These are phyloP conservation scores for Phalacrocorax pelagicus DNA, from an alignment of 2,113 vertebrate genomes.

Conservation along the genomic window DNA sequence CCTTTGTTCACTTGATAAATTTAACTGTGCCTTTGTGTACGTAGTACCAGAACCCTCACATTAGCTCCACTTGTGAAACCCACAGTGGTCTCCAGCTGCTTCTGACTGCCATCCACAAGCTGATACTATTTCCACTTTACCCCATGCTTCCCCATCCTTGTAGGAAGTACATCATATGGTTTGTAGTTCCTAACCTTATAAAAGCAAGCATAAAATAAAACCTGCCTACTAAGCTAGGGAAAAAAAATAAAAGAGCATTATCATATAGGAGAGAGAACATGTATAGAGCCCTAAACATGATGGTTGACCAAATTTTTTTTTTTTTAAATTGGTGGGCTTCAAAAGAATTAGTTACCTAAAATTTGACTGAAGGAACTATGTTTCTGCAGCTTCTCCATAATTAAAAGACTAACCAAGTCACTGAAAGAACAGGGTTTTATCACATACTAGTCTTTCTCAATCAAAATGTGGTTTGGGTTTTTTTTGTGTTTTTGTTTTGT, in stretches of 20 bases:
- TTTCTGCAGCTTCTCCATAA: not conserved
- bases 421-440: not conserved
- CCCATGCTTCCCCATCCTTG: not conserved
- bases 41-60: not conserved
- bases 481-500: too few species aligned
- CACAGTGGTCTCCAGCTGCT: not conserved
- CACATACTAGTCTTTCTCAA: not conserved
- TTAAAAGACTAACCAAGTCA: not conserved
- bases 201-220: not conserved
- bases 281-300: not conserved
- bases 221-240: not conserved
- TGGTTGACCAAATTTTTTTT: not conserved
- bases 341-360: not conserved
- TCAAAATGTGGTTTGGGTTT: not conserved
- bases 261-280: not conserved
- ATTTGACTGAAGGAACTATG: not conserved
- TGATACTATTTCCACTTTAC: not conserved
- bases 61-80: not conserved
- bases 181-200: not conserved
- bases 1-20: not conserved
- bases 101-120: not conserved
- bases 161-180: not conserved
- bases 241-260: not conserved
- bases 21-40: not conserved
- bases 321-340: not conserved